These are phyloP conservation scores for Seira ritae DNA, from an alignment of 2,888 invertebrate genomes.

Conservation along the genomic window DNA sequence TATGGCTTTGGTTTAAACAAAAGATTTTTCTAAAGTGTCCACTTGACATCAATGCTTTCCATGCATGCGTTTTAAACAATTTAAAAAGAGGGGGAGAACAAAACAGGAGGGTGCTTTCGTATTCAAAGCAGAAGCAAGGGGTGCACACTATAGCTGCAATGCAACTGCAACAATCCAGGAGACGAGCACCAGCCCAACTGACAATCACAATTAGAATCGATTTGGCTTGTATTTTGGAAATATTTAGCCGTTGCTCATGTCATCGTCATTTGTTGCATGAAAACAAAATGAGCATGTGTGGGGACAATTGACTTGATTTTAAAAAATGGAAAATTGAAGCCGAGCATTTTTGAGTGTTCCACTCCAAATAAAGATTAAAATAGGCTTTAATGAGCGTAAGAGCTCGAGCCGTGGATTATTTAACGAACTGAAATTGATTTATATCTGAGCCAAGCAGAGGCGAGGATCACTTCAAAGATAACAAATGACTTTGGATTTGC, in stretches of 20 bases:
- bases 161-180: no score
- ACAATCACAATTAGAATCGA: constrained; percentile 11
- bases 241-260: constrained; percentile 20
- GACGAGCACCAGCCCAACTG: not conserved
- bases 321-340: not conserved
- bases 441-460: no score
- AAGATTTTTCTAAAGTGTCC: no score
- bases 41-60: no score
- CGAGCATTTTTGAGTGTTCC: not conserved
- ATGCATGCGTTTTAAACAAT: no score
- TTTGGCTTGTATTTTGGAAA: not conserved
- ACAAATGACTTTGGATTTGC: no score
- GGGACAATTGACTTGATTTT: constrained; percentile 13
- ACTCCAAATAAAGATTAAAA: not conserved
- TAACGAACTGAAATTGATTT: constrained; percentile 18
- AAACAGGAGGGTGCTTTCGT: no score
- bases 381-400: not conserved
- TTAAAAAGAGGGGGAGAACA: no score
- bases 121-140: no score
- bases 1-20: no score
- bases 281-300: not conserved
- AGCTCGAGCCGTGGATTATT: not conserved
- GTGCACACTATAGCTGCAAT: no score
- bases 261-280: constrained; percentile 15
- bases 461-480: no score